Conservation (phyloP, 2,888 invertebrate species). For the Rhagonycha lutea region DNA sequence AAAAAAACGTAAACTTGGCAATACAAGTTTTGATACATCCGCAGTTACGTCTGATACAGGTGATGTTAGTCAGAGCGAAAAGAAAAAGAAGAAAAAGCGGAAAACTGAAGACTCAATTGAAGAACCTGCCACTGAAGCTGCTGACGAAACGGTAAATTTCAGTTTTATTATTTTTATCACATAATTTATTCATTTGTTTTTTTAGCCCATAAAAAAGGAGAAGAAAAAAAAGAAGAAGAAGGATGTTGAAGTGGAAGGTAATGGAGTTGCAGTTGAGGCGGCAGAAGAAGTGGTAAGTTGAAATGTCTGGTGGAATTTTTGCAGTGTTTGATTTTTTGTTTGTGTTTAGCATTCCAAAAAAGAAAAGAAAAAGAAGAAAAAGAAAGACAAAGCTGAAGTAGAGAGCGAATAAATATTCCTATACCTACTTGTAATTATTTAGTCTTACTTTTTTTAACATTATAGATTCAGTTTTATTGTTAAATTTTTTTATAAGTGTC, state of each 20-base stretch:
- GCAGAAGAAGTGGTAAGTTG: background rate
- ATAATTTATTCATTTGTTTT: slow-evolving; percentile 41
- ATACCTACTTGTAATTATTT: background rate
- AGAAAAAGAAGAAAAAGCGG: slow-evolving; percentile 69
- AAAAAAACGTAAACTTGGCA: slow-evolving; percentile 36
- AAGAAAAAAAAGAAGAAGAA: slow-evolving; percentile 83
- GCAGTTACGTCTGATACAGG: slow-evolving; percentile 34
- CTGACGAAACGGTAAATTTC: slow-evolving; percentile 34
- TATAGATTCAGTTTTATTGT: background rate
- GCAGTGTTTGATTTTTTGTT: background rate
- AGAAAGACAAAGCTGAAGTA: slow-evolving; percentile 11
- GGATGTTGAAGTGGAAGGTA: slow-evolving; percentile 65
- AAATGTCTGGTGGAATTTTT: background rate
- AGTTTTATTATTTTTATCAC: background rate
- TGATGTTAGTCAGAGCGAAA: slow-evolving; percentile 61
- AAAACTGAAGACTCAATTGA: slow-evolving; percentile 52
- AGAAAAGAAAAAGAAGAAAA: background rate
- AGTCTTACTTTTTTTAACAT: background rate
- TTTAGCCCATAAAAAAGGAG: slow-evolving; percentile 61
- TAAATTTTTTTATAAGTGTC: background rate
- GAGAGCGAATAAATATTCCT: slow-evolving; percentile 1
- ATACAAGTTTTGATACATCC: slow-evolving; percentile 32
- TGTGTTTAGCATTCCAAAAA: background rate
- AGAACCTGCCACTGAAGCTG: slow-evolving; percentile 49
- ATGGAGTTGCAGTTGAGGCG: slow-evolving; percentile 45